Evolutionary conservation across 2,113 vertebrate genomes (phyloP).

Genomic region (Pimephales promelas): DNA sequence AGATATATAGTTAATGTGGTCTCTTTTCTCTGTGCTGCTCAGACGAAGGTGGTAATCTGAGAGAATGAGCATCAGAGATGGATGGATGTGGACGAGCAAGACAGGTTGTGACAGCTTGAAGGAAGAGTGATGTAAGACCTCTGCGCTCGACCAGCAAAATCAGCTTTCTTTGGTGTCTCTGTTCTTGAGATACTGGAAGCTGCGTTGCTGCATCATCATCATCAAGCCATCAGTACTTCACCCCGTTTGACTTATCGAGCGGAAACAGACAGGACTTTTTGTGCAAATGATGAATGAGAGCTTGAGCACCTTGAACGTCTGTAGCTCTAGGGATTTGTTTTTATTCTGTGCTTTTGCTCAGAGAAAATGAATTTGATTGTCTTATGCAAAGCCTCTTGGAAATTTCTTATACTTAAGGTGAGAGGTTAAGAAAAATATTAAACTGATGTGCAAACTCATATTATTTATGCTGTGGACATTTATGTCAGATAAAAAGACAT

Average conservation of each 20-base stretch:
- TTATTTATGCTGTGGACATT: not conserved
- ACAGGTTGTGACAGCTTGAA: constrained; percentile 22
- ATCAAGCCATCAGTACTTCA: constrained; percentile 4
- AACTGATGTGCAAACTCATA: not conserved
- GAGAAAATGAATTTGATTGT: not conserved
- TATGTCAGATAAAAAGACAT: not conserved
- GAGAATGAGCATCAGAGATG: constrained; percentile 21
- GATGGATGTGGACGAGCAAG: constrained; percentile 31
- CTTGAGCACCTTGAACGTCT: not conserved
- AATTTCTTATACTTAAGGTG: not conserved
- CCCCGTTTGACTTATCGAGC: constrained; percentile 1
- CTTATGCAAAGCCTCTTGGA: not conserved
- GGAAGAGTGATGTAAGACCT: constrained; percentile 33
- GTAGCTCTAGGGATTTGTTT: not conserved
- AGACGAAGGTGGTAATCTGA: not conserved
- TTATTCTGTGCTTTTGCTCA: not conserved
- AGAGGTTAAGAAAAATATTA: not conserved
- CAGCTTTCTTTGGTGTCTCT: not conserved
- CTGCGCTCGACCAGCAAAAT: constrained; percentile 18
- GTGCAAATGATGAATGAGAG: not conserved
- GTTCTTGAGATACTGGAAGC: constrained; percentile 17
- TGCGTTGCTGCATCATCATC: not conserved
- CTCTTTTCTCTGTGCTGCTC: not conserved
- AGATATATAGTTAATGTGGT: not conserved
- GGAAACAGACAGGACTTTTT: not conserved